These are phyloP conservation scores for Leptoteleia sp. DNA, from an alignment of 1,140 invertebrate species.

Conservation along the genomic window DNA sequence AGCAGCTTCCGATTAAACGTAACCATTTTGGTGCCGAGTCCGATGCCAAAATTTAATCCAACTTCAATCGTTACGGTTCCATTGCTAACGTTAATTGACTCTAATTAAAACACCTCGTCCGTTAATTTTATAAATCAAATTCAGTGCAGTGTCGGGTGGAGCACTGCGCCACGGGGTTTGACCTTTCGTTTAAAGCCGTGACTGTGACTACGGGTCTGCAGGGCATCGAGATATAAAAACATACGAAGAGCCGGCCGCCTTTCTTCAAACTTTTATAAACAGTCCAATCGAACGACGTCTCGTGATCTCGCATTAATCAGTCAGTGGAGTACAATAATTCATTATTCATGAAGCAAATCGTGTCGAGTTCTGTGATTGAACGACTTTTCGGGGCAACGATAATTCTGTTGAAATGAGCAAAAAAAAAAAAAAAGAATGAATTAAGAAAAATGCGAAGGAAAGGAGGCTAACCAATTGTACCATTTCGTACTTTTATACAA, in stretches of 20 bases:
- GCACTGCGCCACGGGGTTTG: neutral
- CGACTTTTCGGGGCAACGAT: constrained; percentile 13
- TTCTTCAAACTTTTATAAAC: constrained; percentile 24
- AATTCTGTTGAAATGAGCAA: constrained; percentile 5
- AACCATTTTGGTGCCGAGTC: no score
- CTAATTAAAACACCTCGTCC: neutral
- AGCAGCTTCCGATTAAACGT: no score
- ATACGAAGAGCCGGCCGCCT: constrained; percentile 4
- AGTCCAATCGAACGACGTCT: constrained; percentile 31
- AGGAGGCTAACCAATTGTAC: constrained; percentile 18
- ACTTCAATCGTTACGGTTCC: no score
- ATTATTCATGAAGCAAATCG: constrained; percentile 29
- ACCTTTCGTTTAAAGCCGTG: constrained; percentile 6
- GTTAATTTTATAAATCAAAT: neutral
- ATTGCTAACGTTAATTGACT: no score
- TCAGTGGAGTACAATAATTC: constrained; percentile 37
- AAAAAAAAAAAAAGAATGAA: no score
- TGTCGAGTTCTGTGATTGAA: constrained; percentile 8
- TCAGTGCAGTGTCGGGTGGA: neutral
- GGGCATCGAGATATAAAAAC: constrained; percentile 20
- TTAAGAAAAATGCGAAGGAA: no score
- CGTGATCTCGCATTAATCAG: constrained; percentile 68
- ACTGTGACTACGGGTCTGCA: constrained; percentile 1
- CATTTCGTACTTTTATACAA: constrained; percentile 51
- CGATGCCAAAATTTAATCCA: no score